Conservation (phyloP, 2,797 vertebrate genomes). For the Todus mexicanus region DNA sequence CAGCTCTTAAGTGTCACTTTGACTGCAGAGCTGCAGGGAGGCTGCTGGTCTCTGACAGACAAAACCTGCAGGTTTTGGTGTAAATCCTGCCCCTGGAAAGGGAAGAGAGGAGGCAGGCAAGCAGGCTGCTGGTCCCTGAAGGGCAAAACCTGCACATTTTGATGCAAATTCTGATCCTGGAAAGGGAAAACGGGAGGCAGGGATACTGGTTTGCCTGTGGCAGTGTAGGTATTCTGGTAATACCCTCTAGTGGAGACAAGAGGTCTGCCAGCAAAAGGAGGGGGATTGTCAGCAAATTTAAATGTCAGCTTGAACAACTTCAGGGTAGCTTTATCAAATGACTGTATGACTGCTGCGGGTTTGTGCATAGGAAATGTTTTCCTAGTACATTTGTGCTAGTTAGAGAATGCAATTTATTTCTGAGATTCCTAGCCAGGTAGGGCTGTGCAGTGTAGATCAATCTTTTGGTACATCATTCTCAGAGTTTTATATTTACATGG, state of each 20-base stretch:
- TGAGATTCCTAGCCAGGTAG: neutral
- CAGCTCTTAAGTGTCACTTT: rapidly evolving
- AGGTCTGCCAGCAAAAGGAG: neutral
- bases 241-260: conserved; percentile 57
- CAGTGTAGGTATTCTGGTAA: conserved; percentile 1
- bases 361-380: neutral
- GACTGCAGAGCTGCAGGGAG: neutral
- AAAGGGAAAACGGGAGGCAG: neutral
- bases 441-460: neutral
- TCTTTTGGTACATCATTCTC: neutral
- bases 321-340: neutral
- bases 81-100: neutral
- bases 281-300: neutral
- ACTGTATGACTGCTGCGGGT: neutral
- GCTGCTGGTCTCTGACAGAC: neutral
- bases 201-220: neutral
- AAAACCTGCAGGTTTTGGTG: neutral
- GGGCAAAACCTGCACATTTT: neutral
- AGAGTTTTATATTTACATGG: neutral
- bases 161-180: neutral
- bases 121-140: too few species aligned
- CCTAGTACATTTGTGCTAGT: neutral
- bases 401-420: neutral
- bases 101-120: neutral
- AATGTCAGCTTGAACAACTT: neutral